Conservation (phyloP, 2,797 vertebrate species). For the Girardinus metallicus region DNA sequence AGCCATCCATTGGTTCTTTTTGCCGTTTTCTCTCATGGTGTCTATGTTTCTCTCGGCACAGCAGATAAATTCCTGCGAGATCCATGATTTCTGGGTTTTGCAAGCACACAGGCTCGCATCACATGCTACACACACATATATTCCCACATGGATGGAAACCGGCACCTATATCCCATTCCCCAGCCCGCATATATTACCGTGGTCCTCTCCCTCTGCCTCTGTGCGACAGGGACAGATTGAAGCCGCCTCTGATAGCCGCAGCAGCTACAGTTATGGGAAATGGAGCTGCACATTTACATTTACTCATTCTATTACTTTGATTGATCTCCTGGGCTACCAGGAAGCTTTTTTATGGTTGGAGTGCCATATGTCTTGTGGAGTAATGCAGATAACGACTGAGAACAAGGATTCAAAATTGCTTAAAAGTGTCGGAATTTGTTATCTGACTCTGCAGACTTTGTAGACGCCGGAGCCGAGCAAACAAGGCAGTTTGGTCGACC, state of each 20-base stretch:
- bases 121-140: conserved; percentile 24
- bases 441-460: conserved; percentile 41
- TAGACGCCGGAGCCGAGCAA: conserved; percentile 38
- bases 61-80: conserved; percentile 56
- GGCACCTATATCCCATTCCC: conserved; percentile 54
- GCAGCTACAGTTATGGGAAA: conserved; percentile 69
- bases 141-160: conserved; percentile 32
- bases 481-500: conserved; percentile 24
- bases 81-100: conserved; percentile 28
- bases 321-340: conserved; percentile 59
- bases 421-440: conserved; percentile 45
- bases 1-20: conserved; percentile 3
- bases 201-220: conserved; percentile 24
- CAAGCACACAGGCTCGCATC: conserved; percentile 14
- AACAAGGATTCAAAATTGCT: conserved; percentile 53
- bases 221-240: conserved; percentile 68
- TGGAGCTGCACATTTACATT: conserved; percentile 74
- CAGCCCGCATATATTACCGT: conserved; percentile 54
- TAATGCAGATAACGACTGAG: conserved; percentile 56
- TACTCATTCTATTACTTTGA: conserved; percentile 77
- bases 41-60: conserved; percentile 40
- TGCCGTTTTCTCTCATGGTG: conserved; percentile 23
- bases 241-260: conserved; percentile 53
- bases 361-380: conserved; percentile 58
- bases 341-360: conserved; percentile 58